A percentile compares a stretch with the other conserved stretches of the same genome.
Evolutionary conservation across 1,140 invertebrate species (phyloP).

Genomic region (Popillia japonica): DNA sequence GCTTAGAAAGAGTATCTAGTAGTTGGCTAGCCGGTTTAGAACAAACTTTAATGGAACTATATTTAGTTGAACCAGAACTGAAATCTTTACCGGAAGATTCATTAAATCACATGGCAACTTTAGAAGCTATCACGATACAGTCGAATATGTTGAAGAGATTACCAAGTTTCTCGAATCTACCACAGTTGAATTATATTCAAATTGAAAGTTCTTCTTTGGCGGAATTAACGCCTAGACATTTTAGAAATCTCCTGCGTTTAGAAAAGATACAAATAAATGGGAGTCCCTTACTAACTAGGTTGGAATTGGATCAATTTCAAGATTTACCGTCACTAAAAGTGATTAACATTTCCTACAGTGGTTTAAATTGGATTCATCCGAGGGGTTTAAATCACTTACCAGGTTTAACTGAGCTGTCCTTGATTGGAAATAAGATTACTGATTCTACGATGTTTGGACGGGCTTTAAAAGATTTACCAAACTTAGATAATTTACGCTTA

Average conservation of each 20-base stretch:
- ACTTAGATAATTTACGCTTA: constrained; percentile 70
- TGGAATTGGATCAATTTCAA: constrained; percentile 78
- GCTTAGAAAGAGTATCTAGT: constrained; percentile 79
- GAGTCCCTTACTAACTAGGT: constrained; percentile 68
- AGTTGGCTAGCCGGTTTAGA: constrained; percentile 83
- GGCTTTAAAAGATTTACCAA: constrained; percentile 76
- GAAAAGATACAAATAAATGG: constrained; percentile 80
- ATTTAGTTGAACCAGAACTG: constrained; percentile 82
- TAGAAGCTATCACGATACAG: constrained; percentile 84
- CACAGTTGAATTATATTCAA: constrained; percentile 71
- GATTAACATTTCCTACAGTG: constrained; percentile 81
- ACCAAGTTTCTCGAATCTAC: constrained; percentile 72
- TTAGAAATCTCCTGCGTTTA: constrained; percentile 74
- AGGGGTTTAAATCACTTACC: constrained; percentile 76
- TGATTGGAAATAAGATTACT: constrained; percentile 75
- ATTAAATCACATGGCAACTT: constrained; percentile 74
- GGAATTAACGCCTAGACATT: constrained; percentile 75
- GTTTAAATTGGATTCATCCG: constrained; percentile 80
- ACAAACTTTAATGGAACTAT: constrained; percentile 79
- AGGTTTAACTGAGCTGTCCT: constrained; percentile 73
- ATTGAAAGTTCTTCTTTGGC: constrained; percentile 74
- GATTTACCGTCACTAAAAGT: constrained; percentile 75
- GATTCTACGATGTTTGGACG: constrained; percentile 82
- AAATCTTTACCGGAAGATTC: constrained; percentile 80
- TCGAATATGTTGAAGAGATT: constrained; percentile 76